Conservation (phyloP, 2,797 vertebrate species). For the Rhinogobio ventralis region DNA sequence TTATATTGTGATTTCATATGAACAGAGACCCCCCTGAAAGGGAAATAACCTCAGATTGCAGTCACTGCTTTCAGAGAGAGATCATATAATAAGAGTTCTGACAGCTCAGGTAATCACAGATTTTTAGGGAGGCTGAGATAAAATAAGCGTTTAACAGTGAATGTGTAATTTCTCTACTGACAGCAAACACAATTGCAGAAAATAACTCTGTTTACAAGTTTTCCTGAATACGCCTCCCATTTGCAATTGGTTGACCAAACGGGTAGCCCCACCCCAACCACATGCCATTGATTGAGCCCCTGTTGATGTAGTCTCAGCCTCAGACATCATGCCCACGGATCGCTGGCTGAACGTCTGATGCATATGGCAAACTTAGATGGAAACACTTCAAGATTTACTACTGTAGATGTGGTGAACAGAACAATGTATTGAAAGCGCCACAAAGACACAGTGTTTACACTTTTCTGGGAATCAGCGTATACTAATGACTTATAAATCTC, state of each 20-base stretch:
- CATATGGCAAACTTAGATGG: no score
- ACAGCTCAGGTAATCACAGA: neutral
- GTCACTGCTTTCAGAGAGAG: neutral
- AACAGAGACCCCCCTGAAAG: neutral
- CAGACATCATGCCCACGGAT: no score
- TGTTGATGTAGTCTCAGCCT: neutral
- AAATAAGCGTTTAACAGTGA: neutral
- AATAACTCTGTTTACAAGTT: neutral
- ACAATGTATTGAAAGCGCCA: neutral
- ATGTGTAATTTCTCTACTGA: constrained; percentile 1
- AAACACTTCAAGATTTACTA: no score
- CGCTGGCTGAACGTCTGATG: no score
- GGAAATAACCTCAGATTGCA: constrained; percentile 10
- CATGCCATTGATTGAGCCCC: neutral
- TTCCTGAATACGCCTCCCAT: neutral
- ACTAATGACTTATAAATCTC: neutral
- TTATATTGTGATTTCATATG: neutral
- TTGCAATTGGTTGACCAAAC: neutral
- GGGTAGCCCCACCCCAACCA: neutral
- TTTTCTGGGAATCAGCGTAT: neutral
- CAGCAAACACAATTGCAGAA: neutral
- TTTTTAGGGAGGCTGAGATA: neutral
- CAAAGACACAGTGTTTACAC: neutral
- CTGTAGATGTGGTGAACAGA: neutral
- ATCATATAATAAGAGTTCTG: constrained; percentile 24